Evolutionary conservation across 2,113 vertebrate genomes (phyloP), one percentile per base, ranked within the genome.

Genomic region (Barbus barbus): DNA sequence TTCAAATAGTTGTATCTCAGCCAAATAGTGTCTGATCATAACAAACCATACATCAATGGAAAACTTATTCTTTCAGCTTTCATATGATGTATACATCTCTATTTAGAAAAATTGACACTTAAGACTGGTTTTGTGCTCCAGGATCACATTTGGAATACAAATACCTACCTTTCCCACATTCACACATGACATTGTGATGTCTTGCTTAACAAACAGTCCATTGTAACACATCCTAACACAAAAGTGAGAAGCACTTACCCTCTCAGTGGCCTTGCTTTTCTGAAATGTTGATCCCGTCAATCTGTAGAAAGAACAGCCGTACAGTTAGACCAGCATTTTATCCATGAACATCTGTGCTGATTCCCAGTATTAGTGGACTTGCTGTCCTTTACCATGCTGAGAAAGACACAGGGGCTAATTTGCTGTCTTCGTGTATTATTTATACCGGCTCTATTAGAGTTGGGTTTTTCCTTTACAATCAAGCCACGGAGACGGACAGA

Each of bases 251-350:
- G 4, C 9, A 65, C 77, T 87, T 77, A 87, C 82, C 78, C 82
- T 84, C 46, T 67, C 78, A 77, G 71, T 81, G 26, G 77, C 38
- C 73, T 87, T 87, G 65, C 61, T 79, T 69, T 63, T 81, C 79
- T 76, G 14, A 60, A 84, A 77, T 58, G 72, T 84, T 56, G 80
- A 71, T 71, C 53, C 79, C 26, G 41, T 76, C 26, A 36, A 69
- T 38, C 78, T 84, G 71, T 3, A 76, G 31, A 60, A 38, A 28
- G 26, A 77, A 60, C 9, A 83, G 6, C 51, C 6, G 1, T 4
- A 33, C 3, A 44, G 71, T 81, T 83, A 81, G 80, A 81, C 44
- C n/a, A 28, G 16, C 24, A 20, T 79, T 58, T 56, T 13, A 51
- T 80, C 53, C 80, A 33, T 31, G 46, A 53, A 79, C 36, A 78